Percentiles rank a stretch among this genome's conserved stretches.
These are phyloP conservation scores for Phortica okadai DNA, from an alignment of 2,888 invertebrate species.

Conservation along the genomic window DNA sequence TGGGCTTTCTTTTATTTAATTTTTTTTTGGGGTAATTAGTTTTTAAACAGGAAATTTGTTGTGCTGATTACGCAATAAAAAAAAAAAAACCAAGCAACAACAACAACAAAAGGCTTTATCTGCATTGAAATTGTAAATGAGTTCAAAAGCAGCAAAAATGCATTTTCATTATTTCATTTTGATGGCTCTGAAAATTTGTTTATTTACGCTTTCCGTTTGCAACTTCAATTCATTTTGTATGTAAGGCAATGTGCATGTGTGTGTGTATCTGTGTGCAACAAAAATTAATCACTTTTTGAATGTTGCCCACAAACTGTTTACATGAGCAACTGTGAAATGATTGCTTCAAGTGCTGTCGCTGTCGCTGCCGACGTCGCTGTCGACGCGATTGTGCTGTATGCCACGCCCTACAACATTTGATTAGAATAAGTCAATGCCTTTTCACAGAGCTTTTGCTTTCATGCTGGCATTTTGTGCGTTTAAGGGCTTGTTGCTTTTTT, in stretches of 20 bases:
- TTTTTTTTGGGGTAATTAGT: conserved; percentile 31
- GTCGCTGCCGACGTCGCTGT: no score
- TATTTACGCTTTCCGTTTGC: neutral
- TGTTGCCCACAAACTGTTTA: neutral
- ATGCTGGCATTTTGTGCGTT: no score
- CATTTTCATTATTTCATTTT: neutral
- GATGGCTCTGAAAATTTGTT: neutral
- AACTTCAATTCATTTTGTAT: neutral
- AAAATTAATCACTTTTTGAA: neutral
- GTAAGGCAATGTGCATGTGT: neutral
- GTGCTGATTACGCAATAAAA: neutral
- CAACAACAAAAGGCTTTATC: neutral
- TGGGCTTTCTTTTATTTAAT: conserved; percentile 58
- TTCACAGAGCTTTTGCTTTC: no score
- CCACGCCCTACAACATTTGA: no score
- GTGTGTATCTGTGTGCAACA: neutral
- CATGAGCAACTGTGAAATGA: neutral
- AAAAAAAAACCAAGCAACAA: neutral
- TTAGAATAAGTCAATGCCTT: no score
- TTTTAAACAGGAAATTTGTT: conserved; percentile 25
- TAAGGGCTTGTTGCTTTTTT: no score
- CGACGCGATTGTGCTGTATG: no score
- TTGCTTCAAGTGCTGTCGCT: neutral
- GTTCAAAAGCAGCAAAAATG: neutral
- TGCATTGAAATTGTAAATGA: neutral